phyloP scores from a whole-genome alignment of 2,797 vertebrate genomes.

The Sebastes itinus region DNA sequence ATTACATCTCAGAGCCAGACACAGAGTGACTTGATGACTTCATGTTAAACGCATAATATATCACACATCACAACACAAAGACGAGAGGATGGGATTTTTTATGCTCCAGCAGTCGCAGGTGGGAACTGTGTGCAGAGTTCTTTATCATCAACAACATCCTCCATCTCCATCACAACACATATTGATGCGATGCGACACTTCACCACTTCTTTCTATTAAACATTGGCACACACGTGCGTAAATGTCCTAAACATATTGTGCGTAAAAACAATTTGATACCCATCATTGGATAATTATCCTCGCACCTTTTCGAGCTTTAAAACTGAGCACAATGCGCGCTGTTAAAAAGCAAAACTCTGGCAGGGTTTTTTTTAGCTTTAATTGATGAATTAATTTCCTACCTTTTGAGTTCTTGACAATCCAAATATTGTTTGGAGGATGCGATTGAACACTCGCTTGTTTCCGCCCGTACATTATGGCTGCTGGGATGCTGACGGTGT shows the following conservation, averaged over 20 bases:
- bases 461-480: slow-evolving; percentile 58
- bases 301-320: not conserved
- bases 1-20: not conserved
- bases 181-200: slow-evolving; percentile 49
- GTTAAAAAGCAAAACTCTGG: not conserved
- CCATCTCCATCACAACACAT: slow-evolving; percentile 3
- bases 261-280: not conserved
- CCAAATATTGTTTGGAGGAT: slow-evolving; percentile 50
- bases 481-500: slow-evolving; percentile 34
- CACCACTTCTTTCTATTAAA: slow-evolving; percentile 33
- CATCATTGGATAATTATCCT: not conserved
- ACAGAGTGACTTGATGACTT: slow-evolving; percentile 26
- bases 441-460: slow-evolving; percentile 46
- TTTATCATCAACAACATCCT: slow-evolving; percentile 37
- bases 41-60: not conserved
- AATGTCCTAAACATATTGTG: not conserved
- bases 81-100: not conserved
- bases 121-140: slow-evolving; percentile 57
- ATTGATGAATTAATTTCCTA: slow-evolving; percentile 27
- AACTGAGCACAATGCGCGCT: not conserved
- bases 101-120: slow-evolving; percentile 39
- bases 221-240: not conserved
- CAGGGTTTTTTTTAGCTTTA: not conserved
- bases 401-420: slow-evolving; percentile 62
- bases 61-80: slow-evolving; percentile 1